A percentile compares a stretch with the other conserved stretches of the same genome.
Evolutionary conservation across 2,113 vertebrate genomes (phyloP).

Genomic region (Charadrius vociferus): DNA sequence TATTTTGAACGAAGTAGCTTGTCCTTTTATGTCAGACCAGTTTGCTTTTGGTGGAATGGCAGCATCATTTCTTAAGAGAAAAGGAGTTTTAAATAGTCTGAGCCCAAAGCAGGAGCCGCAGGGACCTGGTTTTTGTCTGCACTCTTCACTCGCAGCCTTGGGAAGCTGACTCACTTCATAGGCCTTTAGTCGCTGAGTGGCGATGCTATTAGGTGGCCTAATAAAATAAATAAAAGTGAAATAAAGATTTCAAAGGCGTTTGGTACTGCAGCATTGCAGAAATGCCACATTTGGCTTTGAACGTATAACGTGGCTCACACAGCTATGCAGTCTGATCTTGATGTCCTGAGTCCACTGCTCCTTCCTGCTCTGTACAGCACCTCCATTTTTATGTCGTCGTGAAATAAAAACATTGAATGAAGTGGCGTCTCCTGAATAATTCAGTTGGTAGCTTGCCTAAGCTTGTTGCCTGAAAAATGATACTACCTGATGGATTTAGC

Average conservation of each 20-base stretch:
- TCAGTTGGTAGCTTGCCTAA: background rate
- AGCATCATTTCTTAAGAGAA: background rate
- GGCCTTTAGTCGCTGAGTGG: background rate
- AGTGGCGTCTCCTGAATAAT: too few species aligned
- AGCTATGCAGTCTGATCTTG: background rate
- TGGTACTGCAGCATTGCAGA: background rate
- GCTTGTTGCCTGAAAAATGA: background rate
- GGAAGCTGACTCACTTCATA: background rate
- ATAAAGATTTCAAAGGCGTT: background rate
- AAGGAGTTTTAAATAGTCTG: background rate
- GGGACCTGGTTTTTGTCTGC: background rate
- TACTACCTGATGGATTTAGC: background rate
- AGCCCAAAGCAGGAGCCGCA: background rate
- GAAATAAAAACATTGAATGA: background rate
- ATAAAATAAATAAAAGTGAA: background rate
- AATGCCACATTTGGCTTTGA: background rate
- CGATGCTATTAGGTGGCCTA: background rate
- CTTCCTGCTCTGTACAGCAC: background rate
- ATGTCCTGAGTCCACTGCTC: background rate
- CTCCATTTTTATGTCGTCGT: accelerated
- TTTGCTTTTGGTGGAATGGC: background rate
- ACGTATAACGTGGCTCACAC: accelerated
- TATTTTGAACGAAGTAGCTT: background rate
- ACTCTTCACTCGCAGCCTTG: accelerated
- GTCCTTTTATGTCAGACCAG: background rate